phyloP scores from a whole-genome alignment of 2,888 invertebrate species.

The Trissolcus brochymenae region DNA sequence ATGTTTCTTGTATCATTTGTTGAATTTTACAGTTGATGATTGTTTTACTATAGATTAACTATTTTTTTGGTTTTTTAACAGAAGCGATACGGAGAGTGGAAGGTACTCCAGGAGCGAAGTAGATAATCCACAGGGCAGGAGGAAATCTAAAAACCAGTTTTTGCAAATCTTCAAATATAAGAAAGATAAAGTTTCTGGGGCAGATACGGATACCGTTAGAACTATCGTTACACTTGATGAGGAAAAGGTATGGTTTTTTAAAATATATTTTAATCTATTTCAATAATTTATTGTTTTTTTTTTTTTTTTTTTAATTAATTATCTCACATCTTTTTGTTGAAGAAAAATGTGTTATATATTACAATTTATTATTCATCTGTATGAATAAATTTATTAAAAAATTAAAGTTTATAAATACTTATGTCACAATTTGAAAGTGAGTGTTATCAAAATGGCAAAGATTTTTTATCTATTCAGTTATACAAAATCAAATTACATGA shows the following conservation, averaged over 20 bases:
- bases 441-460: too few species aligned
- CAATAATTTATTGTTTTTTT: not conserved
- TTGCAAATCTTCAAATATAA: conserved; percentile 75
- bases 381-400: too few species aligned
- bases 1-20: not conserved
- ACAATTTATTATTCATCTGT: too few species aligned
- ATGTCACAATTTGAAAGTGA: too few species aligned
- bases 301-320: too few species aligned
- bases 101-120: conserved; percentile 73
- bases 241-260: conserved; percentile 67
- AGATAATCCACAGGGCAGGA: conserved; percentile 65
- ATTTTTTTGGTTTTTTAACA: conserved; percentile 62
- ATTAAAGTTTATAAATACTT: too few species aligned
- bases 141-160: conserved; percentile 71
- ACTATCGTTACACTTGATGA: conserved; percentile 73
- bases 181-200: conserved; percentile 75
- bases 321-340: too few species aligned
- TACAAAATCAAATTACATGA: too few species aligned
- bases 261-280: not conserved
- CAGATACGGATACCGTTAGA: conserved; percentile 74
- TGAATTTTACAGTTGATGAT: not conserved
- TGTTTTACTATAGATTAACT: not conserved
- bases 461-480: too few species aligned
- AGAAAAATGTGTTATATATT: too few species aligned
- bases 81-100: conserved; percentile 84